Conservation (phyloP, 2,888 invertebrate species). For the Molanna angustata region DNA sequence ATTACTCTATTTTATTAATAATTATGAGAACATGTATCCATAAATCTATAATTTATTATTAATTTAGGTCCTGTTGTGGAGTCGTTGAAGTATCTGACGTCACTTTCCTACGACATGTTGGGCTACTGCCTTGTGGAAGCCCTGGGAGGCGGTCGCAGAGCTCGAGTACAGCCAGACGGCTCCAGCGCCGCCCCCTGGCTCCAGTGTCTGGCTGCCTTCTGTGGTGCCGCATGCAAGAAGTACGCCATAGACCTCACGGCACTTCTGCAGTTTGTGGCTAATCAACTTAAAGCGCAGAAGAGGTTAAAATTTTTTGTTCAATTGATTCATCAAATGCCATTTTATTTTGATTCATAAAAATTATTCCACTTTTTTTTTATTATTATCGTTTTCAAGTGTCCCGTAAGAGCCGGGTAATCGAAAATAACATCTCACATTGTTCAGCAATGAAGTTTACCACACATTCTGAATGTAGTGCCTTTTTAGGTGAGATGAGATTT, state of each 20-base stretch:
- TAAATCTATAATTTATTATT: not conserved
- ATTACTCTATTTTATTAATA: no score
- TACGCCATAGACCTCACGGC: constrained; percentile 96
- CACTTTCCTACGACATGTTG: constrained; percentile 92
- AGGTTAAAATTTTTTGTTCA: no score
- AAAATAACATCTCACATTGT: no score
- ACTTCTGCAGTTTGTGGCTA: constrained; percentile 93
- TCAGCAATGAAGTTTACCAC: no score
- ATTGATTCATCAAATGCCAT: no score
- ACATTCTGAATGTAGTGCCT: no score
- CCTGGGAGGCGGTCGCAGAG: constrained; percentile 73
- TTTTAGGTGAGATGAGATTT: no score
- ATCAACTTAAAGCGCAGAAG: constrained; percentile 94
- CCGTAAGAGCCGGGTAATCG: no score
- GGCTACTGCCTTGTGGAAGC: constrained; percentile 95
- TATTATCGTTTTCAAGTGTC: no score
- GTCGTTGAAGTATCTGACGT: constrained; percentile 93
- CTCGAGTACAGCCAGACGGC: constrained; percentile 81
- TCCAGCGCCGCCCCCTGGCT: constrained; percentile 92
- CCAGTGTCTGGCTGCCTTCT: constrained; percentile 92
- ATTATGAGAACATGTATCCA: no score
- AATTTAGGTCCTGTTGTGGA: constrained; percentile 85
- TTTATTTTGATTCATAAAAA: no score
- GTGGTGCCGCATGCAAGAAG: constrained; percentile 95
- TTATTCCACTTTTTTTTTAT: no score